These are phyloP conservation scores for Norana najaformis DNA, from an alignment of 2,888 invertebrate genomes.

Conservation along the genomic window DNA sequence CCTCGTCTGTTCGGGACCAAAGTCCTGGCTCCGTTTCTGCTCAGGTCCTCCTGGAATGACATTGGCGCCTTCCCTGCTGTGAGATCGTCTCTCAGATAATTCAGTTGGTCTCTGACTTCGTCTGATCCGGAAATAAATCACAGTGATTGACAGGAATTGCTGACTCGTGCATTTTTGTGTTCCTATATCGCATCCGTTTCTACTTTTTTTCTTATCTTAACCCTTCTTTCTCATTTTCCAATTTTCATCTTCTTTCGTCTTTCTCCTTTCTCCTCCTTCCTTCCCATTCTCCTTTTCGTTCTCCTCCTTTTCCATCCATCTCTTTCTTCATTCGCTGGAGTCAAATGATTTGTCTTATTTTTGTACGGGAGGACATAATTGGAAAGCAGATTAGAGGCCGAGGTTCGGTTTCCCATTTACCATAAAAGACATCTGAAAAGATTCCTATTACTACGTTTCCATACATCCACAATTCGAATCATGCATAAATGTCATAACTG, in stretches of 20 bases:
- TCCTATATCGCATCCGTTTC: neutral
- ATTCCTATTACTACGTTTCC: neutral
- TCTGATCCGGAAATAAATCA: neutral
- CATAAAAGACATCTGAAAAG: neutral
- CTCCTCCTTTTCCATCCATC: neutral
- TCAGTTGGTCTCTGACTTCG: neutral
- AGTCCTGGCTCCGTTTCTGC: neutral
- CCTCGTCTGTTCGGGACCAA: neutral
- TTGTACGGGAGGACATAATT: neutral
- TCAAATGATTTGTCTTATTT: neutral
- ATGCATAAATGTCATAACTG: neutral
- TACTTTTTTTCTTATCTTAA: neutral
- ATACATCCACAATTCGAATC: neutral
- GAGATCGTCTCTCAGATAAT: neutral
- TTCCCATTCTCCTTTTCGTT: neutral
- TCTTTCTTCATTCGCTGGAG: neutral
- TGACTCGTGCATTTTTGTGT: neutral
- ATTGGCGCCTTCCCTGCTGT: neutral
- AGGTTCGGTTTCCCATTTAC: neutral
- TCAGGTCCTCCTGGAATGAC: neutral
- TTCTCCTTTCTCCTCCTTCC: neutral
- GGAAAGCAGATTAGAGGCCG: neutral
- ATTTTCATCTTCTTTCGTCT: neutral
- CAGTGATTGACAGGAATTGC: neutral
- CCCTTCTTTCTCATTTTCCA: neutral